Evolutionary conservation across 2,113 vertebrate species (phyloP).

Genomic region (Semnopithecus entellus): DNA sequence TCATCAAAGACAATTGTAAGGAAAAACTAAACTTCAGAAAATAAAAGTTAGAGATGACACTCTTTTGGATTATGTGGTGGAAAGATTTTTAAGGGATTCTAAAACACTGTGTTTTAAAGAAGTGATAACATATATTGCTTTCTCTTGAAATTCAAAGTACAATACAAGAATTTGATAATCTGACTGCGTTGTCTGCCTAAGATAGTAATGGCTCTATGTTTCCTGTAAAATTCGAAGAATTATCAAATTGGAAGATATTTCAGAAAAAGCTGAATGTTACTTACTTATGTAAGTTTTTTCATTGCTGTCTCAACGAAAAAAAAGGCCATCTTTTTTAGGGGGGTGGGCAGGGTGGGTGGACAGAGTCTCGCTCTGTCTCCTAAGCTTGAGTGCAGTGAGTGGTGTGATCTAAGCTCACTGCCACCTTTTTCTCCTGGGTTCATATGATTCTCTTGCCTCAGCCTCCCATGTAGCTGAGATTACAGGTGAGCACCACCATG

Average conservation of each 20-base stretch:
- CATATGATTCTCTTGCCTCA: too few species aligned
- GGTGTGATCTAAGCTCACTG: too few species aligned
- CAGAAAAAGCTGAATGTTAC: slow-evolving; percentile 75
- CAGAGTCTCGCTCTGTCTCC: too few species aligned
- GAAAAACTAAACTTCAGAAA: background rate
- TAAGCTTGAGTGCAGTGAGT: too few species aligned
- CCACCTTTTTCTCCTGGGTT: too few species aligned
- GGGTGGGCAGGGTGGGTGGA: too few species aligned
- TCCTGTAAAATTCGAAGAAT: slow-evolving; percentile 77
- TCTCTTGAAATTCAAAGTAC: background rate
- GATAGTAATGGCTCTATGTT: slow-evolving; percentile 50
- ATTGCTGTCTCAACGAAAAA: slow-evolving; percentile 52
- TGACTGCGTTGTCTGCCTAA: slow-evolving; percentile 61
- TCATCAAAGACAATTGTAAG: background rate
- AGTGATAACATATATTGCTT: background rate
- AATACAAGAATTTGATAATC: background rate
- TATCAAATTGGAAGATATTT: slow-evolving; percentile 68
- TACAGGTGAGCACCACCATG: too few species aligned
- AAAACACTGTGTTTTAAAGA: background rate
- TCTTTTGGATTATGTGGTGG: background rate
- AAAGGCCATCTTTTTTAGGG: background rate
- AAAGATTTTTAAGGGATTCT: background rate
- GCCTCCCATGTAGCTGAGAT: too few species aligned
- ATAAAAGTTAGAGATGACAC: background rate
- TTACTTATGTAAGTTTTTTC: slow-evolving; percentile 78